Evolutionary conservation across 2,113 vertebrate genomes (phyloP), one percentile per base, ranked within the genome.

Genomic region (Sinocyclocheilus anshuiensis): DNA sequence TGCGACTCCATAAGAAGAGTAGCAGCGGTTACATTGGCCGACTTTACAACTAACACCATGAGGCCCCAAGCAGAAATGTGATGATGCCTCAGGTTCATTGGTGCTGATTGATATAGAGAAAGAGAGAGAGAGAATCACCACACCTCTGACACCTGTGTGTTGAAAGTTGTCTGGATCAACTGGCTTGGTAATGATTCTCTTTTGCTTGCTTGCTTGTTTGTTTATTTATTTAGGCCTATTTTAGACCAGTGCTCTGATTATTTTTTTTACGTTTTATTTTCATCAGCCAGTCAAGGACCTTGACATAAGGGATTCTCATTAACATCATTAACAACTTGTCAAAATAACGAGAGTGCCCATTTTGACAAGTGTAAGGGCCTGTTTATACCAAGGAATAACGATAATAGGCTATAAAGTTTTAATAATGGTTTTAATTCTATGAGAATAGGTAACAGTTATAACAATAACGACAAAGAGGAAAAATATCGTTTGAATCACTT

Each of bases 1-100:
- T 90, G 89, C 67, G 86, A 90, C 69, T 84, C 90, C 89, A 87
- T 89, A 85, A 90, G 88, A 88, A 91, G 89, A 92, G 92, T 93
- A 86, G 83, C 39, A 87, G 86, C 81, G 74, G 81, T 88, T 90
- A 90, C 88, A 89, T 84, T 82, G 80, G 85, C 90, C 84, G 72
- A 86, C 91, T 92, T 90, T 92, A 91, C 87, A 91, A 82, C 84
- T 87, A 90, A 86, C 85, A 90, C 90, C 75, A 92, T 1, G 36
- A 86, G 85, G 86, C 72, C 61, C 57, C 86, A 84, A 67, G 39
- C 88, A 89, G 88, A 91, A 86, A 90, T 86, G 84, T 84, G 86
- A 89, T 89, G 85, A 81, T 72, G 50, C 82, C 36, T 71, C 57
- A 12, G 63, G 87, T 84, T 87, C 88, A 90, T 83, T 42, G 82